These are phyloP conservation scores for Drosophila sulfurigaster DNA, from an alignment of 1,140 invertebrate genomes.

Conservation along the genomic window DNA sequence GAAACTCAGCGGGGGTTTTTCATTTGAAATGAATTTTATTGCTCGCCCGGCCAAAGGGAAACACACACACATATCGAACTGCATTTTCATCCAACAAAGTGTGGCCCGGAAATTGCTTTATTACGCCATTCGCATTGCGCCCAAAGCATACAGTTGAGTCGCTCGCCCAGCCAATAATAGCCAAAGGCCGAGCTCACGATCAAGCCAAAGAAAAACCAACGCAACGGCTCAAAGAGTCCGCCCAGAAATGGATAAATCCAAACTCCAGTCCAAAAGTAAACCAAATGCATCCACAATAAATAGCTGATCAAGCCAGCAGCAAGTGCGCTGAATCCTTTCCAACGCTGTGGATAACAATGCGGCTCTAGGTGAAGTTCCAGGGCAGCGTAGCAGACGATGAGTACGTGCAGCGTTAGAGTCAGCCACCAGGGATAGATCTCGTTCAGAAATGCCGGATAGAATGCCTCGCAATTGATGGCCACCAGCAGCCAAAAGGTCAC, in stretches of 20 bases:
- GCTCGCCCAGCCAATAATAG: constrained; percentile 57
- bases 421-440: constrained; percentile 92
- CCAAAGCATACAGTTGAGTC: constrained; percentile 24
- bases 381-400: constrained; percentile 89
- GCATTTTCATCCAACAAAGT: background rate
- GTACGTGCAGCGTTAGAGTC: constrained; percentile 94
- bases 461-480: constrained; percentile 90
- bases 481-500: constrained; percentile 94
- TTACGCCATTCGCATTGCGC: constrained; percentile 14
- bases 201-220: constrained; percentile 64
- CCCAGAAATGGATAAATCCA: constrained; percentile 95
- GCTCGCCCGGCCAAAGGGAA: background rate
- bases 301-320: constrained; percentile 88
- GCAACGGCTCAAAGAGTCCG: constrained; percentile 88
- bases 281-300: constrained; percentile 90
- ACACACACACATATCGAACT: background rate
- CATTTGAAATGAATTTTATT: background rate
- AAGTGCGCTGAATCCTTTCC: constrained; percentile 87
- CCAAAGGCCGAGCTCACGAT: constrained; percentile 17
- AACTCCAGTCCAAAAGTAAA: constrained; percentile 88
- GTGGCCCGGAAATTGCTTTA: constrained; percentile 40
- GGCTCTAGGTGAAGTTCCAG: constrained; percentile 88
- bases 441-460: constrained; percentile 92
- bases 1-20: background rate
- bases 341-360: constrained; percentile 88